A percentile compares a stretch with the other conserved stretches of the same genome.
These are phyloP conservation scores for Meteorus sp. DNA, from an alignment of 1,140 invertebrate genomes.

Conservation along the genomic window DNA sequence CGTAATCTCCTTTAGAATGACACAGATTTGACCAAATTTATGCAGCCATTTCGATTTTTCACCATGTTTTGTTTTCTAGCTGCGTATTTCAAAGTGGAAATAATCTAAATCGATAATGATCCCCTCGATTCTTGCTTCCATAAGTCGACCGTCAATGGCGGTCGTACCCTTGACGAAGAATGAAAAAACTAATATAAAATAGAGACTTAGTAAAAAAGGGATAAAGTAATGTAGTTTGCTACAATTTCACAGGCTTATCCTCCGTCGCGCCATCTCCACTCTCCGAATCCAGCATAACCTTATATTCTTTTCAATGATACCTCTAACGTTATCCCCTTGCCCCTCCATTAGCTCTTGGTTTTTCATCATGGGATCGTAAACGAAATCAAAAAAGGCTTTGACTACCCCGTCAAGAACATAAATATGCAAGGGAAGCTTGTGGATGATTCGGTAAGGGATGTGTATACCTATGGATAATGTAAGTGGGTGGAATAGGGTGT, in stretches of 20 bases:
- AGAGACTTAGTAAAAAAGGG: neutral
- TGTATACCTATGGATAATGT: neutral
- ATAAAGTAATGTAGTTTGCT: neutral
- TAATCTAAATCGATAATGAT: too few species aligned
- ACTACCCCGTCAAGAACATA: neutral
- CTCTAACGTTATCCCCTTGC: neutral
- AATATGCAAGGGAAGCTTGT: neutral
- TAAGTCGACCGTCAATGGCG: too few species aligned
- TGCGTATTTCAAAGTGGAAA: too few species aligned
- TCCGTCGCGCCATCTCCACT: neutral
- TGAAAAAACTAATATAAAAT: neutral
- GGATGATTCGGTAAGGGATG: neutral
- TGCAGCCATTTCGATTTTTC: too few species aligned
- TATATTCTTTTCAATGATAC: too few species aligned
- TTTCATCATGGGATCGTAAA: too few species aligned
- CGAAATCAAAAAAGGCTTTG: slow-evolving; percentile 13
- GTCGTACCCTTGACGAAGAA: neutral
- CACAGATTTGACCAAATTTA: too few species aligned
- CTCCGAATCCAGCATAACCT: too few species aligned
- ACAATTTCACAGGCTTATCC: neutral
- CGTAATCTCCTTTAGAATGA: too few species aligned
- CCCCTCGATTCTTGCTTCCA: too few species aligned
- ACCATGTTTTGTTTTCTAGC: too few species aligned
- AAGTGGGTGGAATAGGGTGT: neutral
- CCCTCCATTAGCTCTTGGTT: neutral